Conservation (phyloP, 2,888 invertebrate species). For the Bellardia pandia region DNA sequence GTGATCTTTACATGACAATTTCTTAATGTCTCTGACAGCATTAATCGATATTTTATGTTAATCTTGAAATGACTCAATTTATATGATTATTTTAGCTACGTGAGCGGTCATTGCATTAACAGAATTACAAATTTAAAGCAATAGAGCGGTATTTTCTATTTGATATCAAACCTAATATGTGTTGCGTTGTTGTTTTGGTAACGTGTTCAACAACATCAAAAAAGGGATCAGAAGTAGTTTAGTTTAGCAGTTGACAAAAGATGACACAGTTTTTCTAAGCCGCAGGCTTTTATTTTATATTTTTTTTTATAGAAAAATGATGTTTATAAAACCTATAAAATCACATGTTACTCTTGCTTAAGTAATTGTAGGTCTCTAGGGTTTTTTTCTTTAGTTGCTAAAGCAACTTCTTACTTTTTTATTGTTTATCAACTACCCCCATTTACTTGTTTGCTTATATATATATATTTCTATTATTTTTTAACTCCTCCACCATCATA, state of each 20-base stretch:
- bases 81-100: conserved; percentile 36
- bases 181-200: conserved; percentile 63
- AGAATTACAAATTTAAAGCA: conserved; percentile 9
- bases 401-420: not conserved
- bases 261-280: not conserved
- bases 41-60: conserved; percentile 79
- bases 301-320: not conserved
- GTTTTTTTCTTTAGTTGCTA: not conserved
- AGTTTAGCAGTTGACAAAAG: not conserved
- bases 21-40: conserved; percentile 17
- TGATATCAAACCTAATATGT: not conserved
- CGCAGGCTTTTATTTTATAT: not conserved
- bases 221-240: conserved; percentile 39
- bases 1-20: conserved; percentile 64
- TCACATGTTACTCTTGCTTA: conserved; percentile 36
- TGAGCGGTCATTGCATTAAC: conserved; percentile 54
- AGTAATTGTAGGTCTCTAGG: not conserved
- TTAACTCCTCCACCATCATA: too few species aligned
- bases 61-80: conserved; percentile 77
- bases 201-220: conserved; percentile 63
- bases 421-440: not conserved
- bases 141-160: conserved; percentile 30
- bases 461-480: too few species aligned
- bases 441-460: not conserved
- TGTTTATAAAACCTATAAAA: conserved; percentile 4